phyloP scores from a whole-genome alignment of 1,140 invertebrate genomes.

The Meloidogyne floridensis region DNA sequence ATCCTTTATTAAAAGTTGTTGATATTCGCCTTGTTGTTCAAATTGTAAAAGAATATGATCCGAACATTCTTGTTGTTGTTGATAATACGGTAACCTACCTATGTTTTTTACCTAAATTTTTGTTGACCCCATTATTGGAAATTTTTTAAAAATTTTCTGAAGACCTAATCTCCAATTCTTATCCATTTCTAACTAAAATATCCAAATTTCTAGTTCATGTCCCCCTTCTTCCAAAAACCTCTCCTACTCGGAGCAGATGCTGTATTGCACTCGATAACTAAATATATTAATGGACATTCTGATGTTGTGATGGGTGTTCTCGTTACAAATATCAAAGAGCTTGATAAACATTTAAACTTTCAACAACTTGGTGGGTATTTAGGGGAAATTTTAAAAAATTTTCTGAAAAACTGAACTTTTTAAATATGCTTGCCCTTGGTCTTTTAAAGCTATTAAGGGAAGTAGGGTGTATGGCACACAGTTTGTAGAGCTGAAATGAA shows the following conservation, averaged over 20 bases:
- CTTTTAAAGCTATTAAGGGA: too few relatives aligned
- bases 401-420: too few relatives aligned
- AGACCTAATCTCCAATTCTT: not conserved
- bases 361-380: slow-evolving; percentile 28
- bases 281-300: slow-evolving; percentile 97
- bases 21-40: slow-evolving; percentile 81
- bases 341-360: slow-evolving; percentile 45
- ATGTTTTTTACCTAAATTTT: not conserved
- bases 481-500: too few relatives aligned
- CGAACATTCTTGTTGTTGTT: slow-evolving; percentile 80
- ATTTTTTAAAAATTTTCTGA: too few relatives aligned
- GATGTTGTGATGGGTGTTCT: slow-evolving; percentile 89
- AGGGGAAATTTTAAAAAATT: too few relatives aligned
- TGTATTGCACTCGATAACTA: slow-evolving; percentile 88
- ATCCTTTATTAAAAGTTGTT: slow-evolving; percentile 86
- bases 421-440: too few relatives aligned
- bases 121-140: too few relatives aligned
- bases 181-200: slow-evolving; percentile 72
- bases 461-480: too few relatives aligned
- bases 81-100: slow-evolving; percentile 90
- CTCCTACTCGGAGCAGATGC: slow-evolving; percentile 87
- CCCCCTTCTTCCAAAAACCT: slow-evolving; percentile 70
- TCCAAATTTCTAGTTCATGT: slow-evolving; percentile 19
- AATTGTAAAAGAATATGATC: slow-evolving; percentile 69
- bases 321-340: slow-evolving; percentile 44